Evolutionary conservation across 2,113 vertebrate species (phyloP), one percentile per base, ranked within the genome.

Genomic region (Sinocyclocheilus rhinocerous): DNA sequence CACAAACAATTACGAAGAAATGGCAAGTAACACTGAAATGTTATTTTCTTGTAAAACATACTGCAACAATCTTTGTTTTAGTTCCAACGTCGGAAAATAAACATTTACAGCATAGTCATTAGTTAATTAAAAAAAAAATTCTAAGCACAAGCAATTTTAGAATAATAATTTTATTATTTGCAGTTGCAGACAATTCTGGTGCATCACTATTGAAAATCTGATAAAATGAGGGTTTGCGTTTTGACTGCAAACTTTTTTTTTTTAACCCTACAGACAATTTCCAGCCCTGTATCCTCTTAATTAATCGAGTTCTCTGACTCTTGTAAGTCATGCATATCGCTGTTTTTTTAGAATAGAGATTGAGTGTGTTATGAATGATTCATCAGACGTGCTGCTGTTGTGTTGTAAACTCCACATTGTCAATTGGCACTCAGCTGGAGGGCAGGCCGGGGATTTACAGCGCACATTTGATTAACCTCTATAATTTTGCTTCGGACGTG

Each of bases 381-480:
- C 72, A 85, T 87, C 87, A 7, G 79, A 36, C 52, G 4, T 55
- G 45, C 57, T 6, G 22, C 26, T 45, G 42, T 42, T 48, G 61
- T 29, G 24, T 42, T 15, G 24, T 57, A 76, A 85, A 50, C 67
- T 39, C 16, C 42, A 4, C 33, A 26, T 18, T 48, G 59, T 82
- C 83, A 84, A 61, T 83, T 76, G 10, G 70, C 33, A 45, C 67
- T 57, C 20, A 39, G 72, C 63, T 15, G 33, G n/a, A 65, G 61
- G 88, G 76, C 77, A 77, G 63, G n/a, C 22, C 11, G 6, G 42
- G 78, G 86, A 88, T 90, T 89, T 84, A 84, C 26, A 61, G 50
- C 12, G 24, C 83, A 61, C 65, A 79, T 83, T 86, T 89, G 89
- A 89, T 90, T 87, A 87, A 88, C 84, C 45, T 61, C 29, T 87